Conservation (phyloP, 2,888 invertebrate species). For the Eilema caniola region DNA sequence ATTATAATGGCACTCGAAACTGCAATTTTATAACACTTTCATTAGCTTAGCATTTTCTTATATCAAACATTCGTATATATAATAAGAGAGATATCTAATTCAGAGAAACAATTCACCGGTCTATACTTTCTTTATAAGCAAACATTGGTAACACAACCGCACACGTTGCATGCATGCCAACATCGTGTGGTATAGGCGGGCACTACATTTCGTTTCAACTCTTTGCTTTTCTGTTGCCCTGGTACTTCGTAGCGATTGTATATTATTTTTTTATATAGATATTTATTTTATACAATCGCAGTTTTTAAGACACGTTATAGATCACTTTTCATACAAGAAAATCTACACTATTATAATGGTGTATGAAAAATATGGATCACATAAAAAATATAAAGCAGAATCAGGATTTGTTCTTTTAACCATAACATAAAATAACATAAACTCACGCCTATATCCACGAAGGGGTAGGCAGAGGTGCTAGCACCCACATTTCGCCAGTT, state of each 20-base stretch:
- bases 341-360: no score
- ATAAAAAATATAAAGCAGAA: no score
- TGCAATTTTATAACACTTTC: background rate
- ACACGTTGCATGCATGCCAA: slow-evolving; percentile 30
- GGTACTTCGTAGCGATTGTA: slow-evolving; percentile 32
- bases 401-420: no score
- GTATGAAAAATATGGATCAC: no score
- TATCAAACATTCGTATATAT: background rate
- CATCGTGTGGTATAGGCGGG: slow-evolving; percentile 31
- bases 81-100: background rate
- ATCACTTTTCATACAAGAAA: no score
- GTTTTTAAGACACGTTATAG: background rate
- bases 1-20: background rate
- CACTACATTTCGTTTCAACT: slow-evolving; percentile 39
- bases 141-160: slow-evolving; percentile 19
- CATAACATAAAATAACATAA: no score
- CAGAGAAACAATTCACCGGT: background rate
- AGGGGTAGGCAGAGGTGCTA: no score
- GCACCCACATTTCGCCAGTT: no score
- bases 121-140: slow-evolving; percentile 36
- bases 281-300: background rate
- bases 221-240: slow-evolving; percentile 37
- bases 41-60: background rate
- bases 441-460: no score
- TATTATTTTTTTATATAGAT: slow-evolving; percentile 18